Base-by-base conservation (phyloP, 2,888 invertebrate species). In the Galerucella calmariensis region DNA sequence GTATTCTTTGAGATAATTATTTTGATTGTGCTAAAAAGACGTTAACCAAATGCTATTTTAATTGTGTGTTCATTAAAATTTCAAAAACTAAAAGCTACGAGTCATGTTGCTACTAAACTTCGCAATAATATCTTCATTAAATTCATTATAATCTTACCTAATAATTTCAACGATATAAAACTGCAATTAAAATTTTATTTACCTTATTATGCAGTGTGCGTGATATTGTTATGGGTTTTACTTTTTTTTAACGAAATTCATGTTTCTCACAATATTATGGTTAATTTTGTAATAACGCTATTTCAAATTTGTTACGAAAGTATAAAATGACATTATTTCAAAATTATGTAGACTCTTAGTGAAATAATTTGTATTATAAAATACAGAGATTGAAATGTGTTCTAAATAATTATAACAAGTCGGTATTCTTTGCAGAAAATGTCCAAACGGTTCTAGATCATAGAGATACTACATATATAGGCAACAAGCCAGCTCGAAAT, bases 91-190 rank as follows among this genome's bases (percentile, higher is more conserved):
- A 68, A 68, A 68, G 67, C 56, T 12, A 35, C 24, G 41, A 56
- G 41, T 44, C 44, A 44, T 68, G 68, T 53, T 68, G 41, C 27
- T 35, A 35, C 41, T 27, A 58, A 14, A 20, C 24, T 65, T 16
- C 20, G 44, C 41, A 12, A 44, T 70, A 70, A 63, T 70, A 70
- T 63, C 70, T 63, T 63, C 59, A 70, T 70, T 70, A 70, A 70
- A 63, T 70, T 53, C 61, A 44, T 59, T 68, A 68, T n/a, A 27
- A 27, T 51, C 20, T 63, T 63, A 61, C 70, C 48, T 51, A 63
- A 63, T 61, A 70, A 62, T 70, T 70, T 70, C 24, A 58, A 58
- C 44, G 58, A 59, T 41, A 41, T 16, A 59, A 68, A 24, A 24
- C 20, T 12, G 35, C 56, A 67, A 59, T 68, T 59, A 68, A 35